These are phyloP conservation scores for Thera britannica DNA, from an alignment of 2,888 invertebrate genomes.

Conservation along the genomic window DNA sequence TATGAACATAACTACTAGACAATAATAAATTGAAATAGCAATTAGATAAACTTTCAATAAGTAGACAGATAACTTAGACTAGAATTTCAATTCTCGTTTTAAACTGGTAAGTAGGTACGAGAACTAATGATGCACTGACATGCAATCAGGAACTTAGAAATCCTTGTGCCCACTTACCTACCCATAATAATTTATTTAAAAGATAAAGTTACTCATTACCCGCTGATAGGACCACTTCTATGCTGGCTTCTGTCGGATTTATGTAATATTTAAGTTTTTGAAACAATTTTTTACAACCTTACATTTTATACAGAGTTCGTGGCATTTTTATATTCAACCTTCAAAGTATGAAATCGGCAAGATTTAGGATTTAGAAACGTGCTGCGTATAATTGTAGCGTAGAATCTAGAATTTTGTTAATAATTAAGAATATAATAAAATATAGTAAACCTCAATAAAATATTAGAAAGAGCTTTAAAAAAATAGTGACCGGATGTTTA, in stretches of 20 bases:
- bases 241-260: background rate
- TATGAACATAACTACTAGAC: background rate
- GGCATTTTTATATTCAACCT: too few relatives aligned
- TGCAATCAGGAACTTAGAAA: constrained; percentile 53
- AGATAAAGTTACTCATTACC: constrained; percentile 19
- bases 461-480: background rate
- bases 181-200: constrained; percentile 18
- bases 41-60: constrained; percentile 17
- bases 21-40: constrained; percentile 19
- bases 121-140: constrained; percentile 64
- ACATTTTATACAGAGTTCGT: background rate
- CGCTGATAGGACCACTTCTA: constrained; percentile 6
- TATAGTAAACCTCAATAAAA: too few relatives aligned
- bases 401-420: too few relatives aligned
- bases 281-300: background rate
- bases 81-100: constrained; percentile 68
- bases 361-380: too few relatives aligned
- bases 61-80: constrained; percentile 42
- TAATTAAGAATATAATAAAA: too few relatives aligned
- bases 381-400: too few relatives aligned
- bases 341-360: too few relatives aligned
- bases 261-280: background rate
- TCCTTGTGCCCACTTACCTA: constrained; percentile 16
- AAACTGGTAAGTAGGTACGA: constrained; percentile 58
- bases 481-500: background rate